These are phyloP conservation scores for Menura novaehollandiae DNA, from an alignment of 2,113 vertebrate genomes.

Conservation along the genomic window DNA sequence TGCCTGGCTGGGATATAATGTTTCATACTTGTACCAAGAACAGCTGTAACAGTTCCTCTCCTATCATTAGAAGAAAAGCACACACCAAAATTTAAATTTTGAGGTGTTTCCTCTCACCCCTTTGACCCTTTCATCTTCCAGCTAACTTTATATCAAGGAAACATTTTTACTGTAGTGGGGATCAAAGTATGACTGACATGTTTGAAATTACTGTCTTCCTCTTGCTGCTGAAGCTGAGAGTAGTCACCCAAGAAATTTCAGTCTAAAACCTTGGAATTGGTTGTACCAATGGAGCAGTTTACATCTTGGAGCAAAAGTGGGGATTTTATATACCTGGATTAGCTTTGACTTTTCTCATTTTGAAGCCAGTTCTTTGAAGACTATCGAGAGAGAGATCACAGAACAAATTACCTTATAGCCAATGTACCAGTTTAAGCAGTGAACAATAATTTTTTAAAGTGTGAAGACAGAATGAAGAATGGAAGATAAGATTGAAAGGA, in stretches of 20 bases:
- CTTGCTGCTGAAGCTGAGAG: not conserved
- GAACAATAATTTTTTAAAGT: not conserved
- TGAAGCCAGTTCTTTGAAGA: not conserved
- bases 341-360: not conserved
- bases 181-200: not conserved
- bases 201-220: not conserved
- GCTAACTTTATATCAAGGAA: not conserved
- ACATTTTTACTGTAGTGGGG: not conserved
- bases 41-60: not conserved
- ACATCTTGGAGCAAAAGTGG: not conserved
- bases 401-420: not conserved
- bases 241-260: not conserved
- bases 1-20: not conserved
- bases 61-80: not conserved
- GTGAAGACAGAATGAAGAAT: not conserved
- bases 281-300: not conserved
- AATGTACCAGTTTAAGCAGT: not conserved
- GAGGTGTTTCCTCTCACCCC: not conserved
- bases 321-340: not conserved
- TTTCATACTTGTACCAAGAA: not conserved
- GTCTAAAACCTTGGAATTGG: not conserved
- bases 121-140: not conserved
- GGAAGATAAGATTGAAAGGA: not conserved
- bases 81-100: not conserved
- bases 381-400: fast-evolving